phyloP scores from a whole-genome alignment of 2,888 invertebrate species.

The Cartodere bifasciata region DNA sequence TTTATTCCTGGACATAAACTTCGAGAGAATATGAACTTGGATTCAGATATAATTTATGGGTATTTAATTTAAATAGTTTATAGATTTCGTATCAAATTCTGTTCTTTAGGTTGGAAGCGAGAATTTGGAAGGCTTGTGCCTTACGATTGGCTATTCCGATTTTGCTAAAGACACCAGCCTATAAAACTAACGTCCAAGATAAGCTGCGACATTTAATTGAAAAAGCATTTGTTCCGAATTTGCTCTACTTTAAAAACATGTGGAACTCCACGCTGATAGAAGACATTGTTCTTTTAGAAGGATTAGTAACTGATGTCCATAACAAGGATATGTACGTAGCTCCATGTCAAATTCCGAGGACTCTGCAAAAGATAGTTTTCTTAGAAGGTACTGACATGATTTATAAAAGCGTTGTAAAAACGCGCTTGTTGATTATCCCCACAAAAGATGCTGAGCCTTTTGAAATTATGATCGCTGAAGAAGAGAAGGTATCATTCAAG shows the following conservation, averaged over 20 bases:
- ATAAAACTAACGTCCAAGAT: neutral
- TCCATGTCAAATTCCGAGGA: conserved; percentile 13
- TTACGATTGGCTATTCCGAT: neutral
- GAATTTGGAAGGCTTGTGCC: neutral
- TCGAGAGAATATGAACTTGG: neutral
- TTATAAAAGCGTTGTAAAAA: conserved; percentile 30
- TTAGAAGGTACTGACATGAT: conserved; percentile 5
- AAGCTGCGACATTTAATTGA: neutral
- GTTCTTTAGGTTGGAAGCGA: neutral
- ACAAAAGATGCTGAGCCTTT: conserved; percentile 33
- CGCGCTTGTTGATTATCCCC: conserved; percentile 17
- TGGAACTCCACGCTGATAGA: neutral
- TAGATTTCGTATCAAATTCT: neutral
- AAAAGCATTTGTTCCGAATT: neutral
- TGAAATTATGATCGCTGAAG: conserved; percentile 32
- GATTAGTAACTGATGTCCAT: neutral
- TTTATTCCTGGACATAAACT: neutral
- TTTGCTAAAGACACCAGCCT: neutral
- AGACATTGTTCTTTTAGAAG: neutral
- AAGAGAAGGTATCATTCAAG: too few relatives aligned
- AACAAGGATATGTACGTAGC: neutral
- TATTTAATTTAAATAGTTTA: neutral
- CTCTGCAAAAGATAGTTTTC: conserved; percentile 24
- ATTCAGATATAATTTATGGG: neutral
- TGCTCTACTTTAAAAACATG: neutral